phyloP scores from a whole-genome alignment of 2,113 vertebrate genomes.

The Bufo bufo region DNA sequence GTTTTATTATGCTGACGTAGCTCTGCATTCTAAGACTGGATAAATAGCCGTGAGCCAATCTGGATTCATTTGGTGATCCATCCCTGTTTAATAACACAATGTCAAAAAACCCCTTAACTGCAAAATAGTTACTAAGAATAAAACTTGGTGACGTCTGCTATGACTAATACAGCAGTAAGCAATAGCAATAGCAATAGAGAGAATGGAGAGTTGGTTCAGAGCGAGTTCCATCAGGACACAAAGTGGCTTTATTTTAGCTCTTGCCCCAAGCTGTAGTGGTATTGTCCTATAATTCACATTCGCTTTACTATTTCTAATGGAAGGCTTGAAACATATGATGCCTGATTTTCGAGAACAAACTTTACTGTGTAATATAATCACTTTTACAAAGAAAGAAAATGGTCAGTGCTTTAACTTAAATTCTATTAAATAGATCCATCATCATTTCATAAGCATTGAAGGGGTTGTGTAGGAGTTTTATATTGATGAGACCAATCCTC shows the following conservation, averaged over 20 bases:
- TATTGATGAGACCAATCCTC: no score
- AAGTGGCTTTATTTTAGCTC: conserved; percentile 4
- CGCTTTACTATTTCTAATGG: not conserved
- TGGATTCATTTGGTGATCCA: not conserved
- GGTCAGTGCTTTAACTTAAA: not conserved
- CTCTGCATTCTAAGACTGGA: not conserved
- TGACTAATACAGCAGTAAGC: not conserved
- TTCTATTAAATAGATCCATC: not conserved
- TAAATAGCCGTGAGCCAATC: not conserved
- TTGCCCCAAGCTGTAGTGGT: not conserved
- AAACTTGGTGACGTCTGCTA: not conserved
- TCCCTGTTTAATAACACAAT: not conserved
- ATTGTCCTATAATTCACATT: conserved; percentile 4
- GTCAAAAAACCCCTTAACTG: not conserved
- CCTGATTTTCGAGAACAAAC: not conserved
- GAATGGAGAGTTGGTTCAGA: not conserved
- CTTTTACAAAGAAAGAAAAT: not conserved
- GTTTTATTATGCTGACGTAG: not conserved
- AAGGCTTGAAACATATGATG: not conserved
- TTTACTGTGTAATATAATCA: not conserved
- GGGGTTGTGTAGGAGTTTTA: no score
- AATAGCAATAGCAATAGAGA: not conserved
- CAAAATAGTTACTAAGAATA: conserved; percentile 17
- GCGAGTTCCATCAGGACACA: not conserved
- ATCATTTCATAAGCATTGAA: not conserved